phyloP scores from a whole-genome alignment of 2,888 invertebrate genomes.

The Penaeus monodon region DNA sequence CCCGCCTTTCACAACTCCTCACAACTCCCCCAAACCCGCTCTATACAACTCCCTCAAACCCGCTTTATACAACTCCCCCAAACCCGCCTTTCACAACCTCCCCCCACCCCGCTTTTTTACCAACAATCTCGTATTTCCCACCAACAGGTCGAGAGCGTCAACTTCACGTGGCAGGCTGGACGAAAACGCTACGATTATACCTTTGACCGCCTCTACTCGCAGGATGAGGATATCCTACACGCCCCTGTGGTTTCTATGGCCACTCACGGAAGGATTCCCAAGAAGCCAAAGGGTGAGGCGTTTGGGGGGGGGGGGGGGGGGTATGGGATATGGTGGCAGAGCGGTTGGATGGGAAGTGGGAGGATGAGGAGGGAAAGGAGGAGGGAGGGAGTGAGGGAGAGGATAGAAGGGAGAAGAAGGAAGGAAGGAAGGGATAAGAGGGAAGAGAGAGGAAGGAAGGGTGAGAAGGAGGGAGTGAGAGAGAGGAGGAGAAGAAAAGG shows the following conservation, averaged over 20 bases:
- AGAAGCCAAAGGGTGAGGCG: slow-evolving; percentile 83
- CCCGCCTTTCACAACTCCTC: too few relatives aligned
- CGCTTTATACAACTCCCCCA: too few relatives aligned
- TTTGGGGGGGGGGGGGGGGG: background rate
- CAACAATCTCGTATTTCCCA: background rate
- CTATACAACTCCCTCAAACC: too few relatives aligned
- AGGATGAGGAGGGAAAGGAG: background rate
- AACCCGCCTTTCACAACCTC: too few relatives aligned
- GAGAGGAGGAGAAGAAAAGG: too few relatives aligned
- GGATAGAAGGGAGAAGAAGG: background rate
- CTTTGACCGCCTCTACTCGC: slow-evolving; percentile 87
- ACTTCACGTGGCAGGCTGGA: slow-evolving; percentile 91
- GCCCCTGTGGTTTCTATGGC: slow-evolving; percentile 90
- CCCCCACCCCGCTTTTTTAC: too few relatives aligned
- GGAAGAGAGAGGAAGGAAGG: too few relatives aligned
- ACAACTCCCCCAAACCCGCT: too few relatives aligned
- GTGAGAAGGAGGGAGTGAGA: too few relatives aligned
- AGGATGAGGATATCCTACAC: slow-evolving; percentile 85
- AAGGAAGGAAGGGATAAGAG: too few relatives aligned
- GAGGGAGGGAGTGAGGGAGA: too few relatives aligned
- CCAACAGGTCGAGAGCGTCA: slow-evolving; percentile 78
- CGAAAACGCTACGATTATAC: slow-evolving; percentile 80
- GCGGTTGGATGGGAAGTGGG: background rate
- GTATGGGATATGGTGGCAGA: background rate
- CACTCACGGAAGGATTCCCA: slow-evolving; percentile 86